Conservation (phyloP, 2,888 invertebrate species). For the Helleia helle region DNA sequence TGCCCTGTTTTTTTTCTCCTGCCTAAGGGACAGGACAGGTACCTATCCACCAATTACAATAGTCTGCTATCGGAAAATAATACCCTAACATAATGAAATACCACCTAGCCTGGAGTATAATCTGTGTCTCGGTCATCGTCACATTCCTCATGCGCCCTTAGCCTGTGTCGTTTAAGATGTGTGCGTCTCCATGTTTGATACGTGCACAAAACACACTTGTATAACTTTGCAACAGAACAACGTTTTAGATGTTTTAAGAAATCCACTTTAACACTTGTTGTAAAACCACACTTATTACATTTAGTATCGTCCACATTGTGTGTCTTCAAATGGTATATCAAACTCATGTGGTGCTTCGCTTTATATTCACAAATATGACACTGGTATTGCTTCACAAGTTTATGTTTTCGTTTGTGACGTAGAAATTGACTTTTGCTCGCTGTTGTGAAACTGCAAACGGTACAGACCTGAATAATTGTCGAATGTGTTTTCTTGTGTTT, state of each 20-base stretch:
- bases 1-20: no score
- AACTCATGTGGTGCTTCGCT: slow-evolving; percentile 47
- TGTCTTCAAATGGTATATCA: slow-evolving; percentile 44
- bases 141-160: slow-evolving; percentile 21
- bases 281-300: slow-evolving; percentile 25
- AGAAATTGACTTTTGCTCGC: slow-evolving; percentile 33
- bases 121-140: slow-evolving; percentile 17
- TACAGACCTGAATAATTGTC: slow-evolving; percentile 35
- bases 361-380: slow-evolving; percentile 45
- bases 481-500: slow-evolving; percentile 25
- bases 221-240: slow-evolving; percentile 12
- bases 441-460: slow-evolving; percentile 39
- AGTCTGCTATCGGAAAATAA: no score
- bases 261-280: slow-evolving; percentile 13
- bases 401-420: slow-evolving; percentile 41
- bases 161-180: slow-evolving; percentile 33
- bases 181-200: slow-evolving; percentile 31
- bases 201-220: slow-evolving; percentile 28
- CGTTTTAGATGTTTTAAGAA: slow-evolving; percentile 17
- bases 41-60: no score
- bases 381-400: slow-evolving; percentile 33
- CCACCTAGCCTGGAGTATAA: slow-evolving; percentile 8
- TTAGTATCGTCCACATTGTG: slow-evolving; percentile 25
- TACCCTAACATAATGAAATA: neutral
- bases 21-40: no score